Base-by-base conservation (phyloP, 1,140 invertebrate genomes). In the Orchesella cincta region DNA sequence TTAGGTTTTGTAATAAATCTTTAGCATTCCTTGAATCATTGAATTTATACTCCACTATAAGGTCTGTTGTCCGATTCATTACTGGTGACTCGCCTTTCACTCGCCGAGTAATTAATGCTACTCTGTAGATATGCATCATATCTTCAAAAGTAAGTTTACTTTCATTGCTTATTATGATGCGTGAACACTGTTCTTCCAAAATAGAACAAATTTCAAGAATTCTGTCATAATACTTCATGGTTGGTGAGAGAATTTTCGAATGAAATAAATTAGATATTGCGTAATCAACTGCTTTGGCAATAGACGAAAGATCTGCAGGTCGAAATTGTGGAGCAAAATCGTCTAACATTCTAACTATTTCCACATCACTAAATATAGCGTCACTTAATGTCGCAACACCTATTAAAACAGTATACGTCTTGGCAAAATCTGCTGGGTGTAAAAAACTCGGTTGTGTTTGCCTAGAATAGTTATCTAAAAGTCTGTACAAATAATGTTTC, bases 401-500 rank as follows among this genome's bases (percentile, higher is more conserved):
- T 8, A 89, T 75, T 1, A 87, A 82, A 83, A 89, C 89, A 2
- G 85, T 75, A 18, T 86, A 83, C 77, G 85, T 74, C 20, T 83
- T 82, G 1, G 84, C 81, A 73, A 88, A 85, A 73, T 86, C 85
- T 0, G 78, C 70, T 1, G 87, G 86, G 57, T 85, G 78, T 16
- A 85, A 31, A 14, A 78, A n/a, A 12, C 70, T 73, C 14, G 79
- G 79, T 67, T 64, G 74, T 0, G 18, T 5, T 2, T 82, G 82
- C 0, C 83, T 78, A n/a, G 83, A 76, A 33, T 84, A 85, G 67
- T 82, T 77, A 35, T 86, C 83, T 0, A 88, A 82, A 64, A 85
- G 83, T 2, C 83, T 78, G 71, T 86, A 79, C 35, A 88, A 82
- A 73, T 85, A 67, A 18, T 83, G 81, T 62, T 85, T 83, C 5